phyloP scores from a whole-genome alignment of 1,140 invertebrate genomes.

The Nephila pilipes region DNA sequence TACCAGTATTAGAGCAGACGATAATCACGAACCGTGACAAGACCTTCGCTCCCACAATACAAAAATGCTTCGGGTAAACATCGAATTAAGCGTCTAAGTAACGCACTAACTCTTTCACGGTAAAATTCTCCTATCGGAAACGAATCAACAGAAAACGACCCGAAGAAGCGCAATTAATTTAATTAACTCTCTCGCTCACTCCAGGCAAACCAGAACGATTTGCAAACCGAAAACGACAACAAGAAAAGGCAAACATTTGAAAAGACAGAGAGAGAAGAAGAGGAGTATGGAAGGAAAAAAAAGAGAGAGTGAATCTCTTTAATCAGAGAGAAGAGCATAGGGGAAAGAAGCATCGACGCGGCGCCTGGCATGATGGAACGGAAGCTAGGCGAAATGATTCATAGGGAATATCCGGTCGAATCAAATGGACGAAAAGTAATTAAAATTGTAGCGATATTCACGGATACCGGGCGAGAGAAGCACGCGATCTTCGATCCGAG shows the following conservation, averaged over 20 bases:
- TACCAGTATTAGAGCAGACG: no score
- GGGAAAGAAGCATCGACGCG: slow-evolving; percentile 60
- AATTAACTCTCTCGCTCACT: slow-evolving; percentile 32
- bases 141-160: background rate
- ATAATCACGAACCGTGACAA: no score
- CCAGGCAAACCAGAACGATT: slow-evolving; percentile 45
- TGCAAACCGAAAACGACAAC: slow-evolving; percentile 5
- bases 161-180: slow-evolving; percentile 65
- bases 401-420: slow-evolving; percentile 70
- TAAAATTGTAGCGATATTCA: slow-evolving; percentile 76
- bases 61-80: no score
- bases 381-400: slow-evolving; percentile 64
- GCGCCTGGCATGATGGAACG: slow-evolving; percentile 63
- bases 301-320: slow-evolving; percentile 18
- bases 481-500: slow-evolving; percentile 70
- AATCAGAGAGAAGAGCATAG: slow-evolving; percentile 34
- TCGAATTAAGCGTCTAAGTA: no score
- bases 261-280: background rate
- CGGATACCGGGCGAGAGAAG: slow-evolving; percentile 40
- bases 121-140: background rate
- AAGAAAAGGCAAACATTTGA: slow-evolving; percentile 26
- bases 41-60: no score
- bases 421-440: slow-evolving; percentile 77
- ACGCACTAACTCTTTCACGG: background rate
- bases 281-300: background rate